Evolutionary conservation across 2,888 invertebrate species (phyloP).

Genomic region (Megalurothrips usitatus): DNA sequence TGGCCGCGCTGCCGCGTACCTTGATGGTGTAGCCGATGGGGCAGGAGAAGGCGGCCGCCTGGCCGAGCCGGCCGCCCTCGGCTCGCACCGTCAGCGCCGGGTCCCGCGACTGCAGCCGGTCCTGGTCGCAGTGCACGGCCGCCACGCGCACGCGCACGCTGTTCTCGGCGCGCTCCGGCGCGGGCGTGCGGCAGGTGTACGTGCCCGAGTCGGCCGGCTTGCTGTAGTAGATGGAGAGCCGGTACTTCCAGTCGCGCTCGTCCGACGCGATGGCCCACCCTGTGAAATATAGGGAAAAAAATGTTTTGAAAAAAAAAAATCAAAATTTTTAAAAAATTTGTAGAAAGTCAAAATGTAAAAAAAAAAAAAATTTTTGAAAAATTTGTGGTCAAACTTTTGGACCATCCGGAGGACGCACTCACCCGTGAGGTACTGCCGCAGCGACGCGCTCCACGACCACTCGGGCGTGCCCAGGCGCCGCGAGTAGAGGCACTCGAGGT

Average conservation of each 20-base stretch:
- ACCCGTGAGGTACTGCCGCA: slow-evolving; percentile 75
- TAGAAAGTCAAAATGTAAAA: too few relatives aligned
- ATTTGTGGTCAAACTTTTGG: too few relatives aligned
- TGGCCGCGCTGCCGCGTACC: slow-evolving; percentile 51
- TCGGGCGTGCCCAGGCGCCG: slow-evolving; percentile 73
- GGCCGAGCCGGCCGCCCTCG: slow-evolving; percentile 74
- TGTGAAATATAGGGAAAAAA: too few relatives aligned
- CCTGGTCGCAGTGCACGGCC: slow-evolving; percentile 48
- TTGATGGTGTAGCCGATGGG: slow-evolving; percentile 72
- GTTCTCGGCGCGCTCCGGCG: slow-evolving; percentile 74
- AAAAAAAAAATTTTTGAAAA: too few relatives aligned
- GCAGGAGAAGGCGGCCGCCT: slow-evolving; percentile 71
- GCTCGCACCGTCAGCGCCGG: slow-evolving; percentile 64
- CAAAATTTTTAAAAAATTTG: too few relatives aligned
- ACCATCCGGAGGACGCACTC: too few relatives aligned
- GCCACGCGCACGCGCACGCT: slow-evolving; percentile 63
- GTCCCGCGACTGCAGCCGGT: slow-evolving; percentile 47
- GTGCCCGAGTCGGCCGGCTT: slow-evolving; percentile 78
- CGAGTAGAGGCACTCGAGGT: slow-evolving; percentile 76
- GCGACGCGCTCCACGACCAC: slow-evolving; percentile 83
- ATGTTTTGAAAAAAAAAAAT: too few relatives aligned
- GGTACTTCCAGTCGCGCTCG: slow-evolving; percentile 75
- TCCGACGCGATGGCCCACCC: slow-evolving; percentile 70
- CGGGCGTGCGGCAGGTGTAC: slow-evolving; percentile 78
- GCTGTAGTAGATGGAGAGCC: slow-evolving; percentile 74